Evolutionary conservation across 2,888 invertebrate genomes (phyloP).

Genomic region (Cerastoderma edule): DNA sequence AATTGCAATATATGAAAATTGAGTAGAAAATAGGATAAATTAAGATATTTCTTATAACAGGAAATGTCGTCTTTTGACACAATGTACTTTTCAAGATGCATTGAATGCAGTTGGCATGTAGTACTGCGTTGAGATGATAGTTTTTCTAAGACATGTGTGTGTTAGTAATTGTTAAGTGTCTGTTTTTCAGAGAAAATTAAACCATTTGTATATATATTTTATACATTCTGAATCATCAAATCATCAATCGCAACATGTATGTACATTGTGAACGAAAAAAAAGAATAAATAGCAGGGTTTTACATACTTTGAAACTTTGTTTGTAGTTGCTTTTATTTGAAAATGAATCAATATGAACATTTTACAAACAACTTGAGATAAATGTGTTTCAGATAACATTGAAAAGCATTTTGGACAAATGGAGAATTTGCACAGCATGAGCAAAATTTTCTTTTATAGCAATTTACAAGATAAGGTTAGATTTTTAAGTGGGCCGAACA

Average conservation of each 20-base stretch:
- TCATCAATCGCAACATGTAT: no score
- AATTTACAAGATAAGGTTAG: background rate
- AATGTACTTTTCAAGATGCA: no score
- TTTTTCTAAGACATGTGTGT: background rate
- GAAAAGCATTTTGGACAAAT: constrained; percentile 4
- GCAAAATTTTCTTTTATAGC: background rate
- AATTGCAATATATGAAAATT: no score
- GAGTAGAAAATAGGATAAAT: no score
- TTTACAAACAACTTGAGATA: background rate
- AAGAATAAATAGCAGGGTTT: background rate
- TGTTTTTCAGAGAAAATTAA: background rate
- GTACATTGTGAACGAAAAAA: background rate
- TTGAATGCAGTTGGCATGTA: no score
- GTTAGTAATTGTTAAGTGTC: background rate
- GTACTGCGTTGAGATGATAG: no score
- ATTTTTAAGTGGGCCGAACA: background rate
- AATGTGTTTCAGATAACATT: background rate
- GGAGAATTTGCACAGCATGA: background rate
- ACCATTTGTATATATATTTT: background rate
- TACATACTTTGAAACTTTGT: background rate
- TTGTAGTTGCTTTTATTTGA: background rate
- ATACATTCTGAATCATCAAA: no score
- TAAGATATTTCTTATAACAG: no score
- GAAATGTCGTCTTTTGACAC: background rate
- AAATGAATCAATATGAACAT: background rate